These are phyloP conservation scores for Lordiphosa andalusiaca DNA, from an alignment of 2,888 invertebrate genomes.

Conservation along the genomic window DNA sequence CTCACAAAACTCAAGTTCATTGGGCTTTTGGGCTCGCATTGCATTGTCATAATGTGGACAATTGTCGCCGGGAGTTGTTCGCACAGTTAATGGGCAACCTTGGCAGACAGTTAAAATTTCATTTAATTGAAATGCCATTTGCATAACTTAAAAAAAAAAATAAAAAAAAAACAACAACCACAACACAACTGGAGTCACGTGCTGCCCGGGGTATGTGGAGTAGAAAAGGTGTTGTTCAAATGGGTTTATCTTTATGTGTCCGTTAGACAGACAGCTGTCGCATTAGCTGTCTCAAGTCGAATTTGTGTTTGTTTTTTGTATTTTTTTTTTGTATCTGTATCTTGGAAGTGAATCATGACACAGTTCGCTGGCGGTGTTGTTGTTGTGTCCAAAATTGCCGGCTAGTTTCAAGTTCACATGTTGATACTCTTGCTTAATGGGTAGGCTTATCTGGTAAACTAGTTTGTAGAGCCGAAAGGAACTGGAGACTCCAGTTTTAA, in stretches of 20 bases:
- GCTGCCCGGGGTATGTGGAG: constrained; percentile 38
- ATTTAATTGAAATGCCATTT: constrained; percentile 71
- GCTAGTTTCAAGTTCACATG: constrained; percentile 59
- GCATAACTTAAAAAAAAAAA: constrained; percentile 60
- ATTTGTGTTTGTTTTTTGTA: constrained; percentile 12
- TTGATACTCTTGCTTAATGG: constrained; percentile 11
- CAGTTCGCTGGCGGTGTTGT: constrained; percentile 37
- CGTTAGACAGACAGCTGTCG: constrained; percentile 39
- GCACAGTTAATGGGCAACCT: constrained; percentile 65
- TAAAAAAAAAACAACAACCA: constrained; percentile 23
- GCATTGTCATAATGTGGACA: constrained; percentile 54
- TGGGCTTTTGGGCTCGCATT: constrained; percentile 11
- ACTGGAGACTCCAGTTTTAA: no score
- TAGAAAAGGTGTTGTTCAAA: constrained; percentile 16
- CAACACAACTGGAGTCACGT: constrained; percentile 57
- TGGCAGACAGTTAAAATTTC: constrained; percentile 49
- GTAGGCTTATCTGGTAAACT: constrained; percentile 5
- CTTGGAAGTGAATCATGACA: constrained; percentile 60
- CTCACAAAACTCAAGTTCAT: constrained; percentile 49
- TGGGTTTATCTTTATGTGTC: constrained; percentile 2
- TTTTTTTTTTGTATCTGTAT: constrained; percentile 42
- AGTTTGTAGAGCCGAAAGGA: no score
- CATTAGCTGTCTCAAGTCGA: constrained; percentile 37
- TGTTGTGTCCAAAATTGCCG: constrained; percentile 14
- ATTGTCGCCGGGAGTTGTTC: constrained; percentile 33